Conservation (phyloP, 2,888 invertebrate species). For the Torymus auratus region DNA sequence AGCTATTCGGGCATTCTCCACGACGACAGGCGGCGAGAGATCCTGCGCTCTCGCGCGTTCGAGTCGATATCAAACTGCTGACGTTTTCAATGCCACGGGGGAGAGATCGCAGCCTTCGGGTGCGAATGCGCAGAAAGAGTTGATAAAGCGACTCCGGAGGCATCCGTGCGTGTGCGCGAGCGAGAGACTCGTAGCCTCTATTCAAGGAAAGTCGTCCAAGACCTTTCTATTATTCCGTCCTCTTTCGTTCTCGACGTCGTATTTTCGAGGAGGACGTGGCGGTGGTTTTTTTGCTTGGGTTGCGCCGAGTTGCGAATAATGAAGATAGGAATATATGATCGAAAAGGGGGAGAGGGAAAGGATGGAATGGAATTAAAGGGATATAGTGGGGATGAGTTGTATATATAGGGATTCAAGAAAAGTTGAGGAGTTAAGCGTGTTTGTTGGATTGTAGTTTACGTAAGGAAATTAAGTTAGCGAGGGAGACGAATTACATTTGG, state of each 20-base stretch:
- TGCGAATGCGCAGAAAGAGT: slow-evolving; percentile 59
- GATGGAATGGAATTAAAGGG: slow-evolving; percentile 24
- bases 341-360: slow-evolving; percentile 51
- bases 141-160: slow-evolving; percentile 62
- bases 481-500: no score
- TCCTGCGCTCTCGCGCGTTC: no score
- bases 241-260: slow-evolving; percentile 31
- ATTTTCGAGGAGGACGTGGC: background rate
- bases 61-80: slow-evolving; percentile 53
- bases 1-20: no score
- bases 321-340: slow-evolving; percentile 49
- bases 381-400: slow-evolving; percentile 21
- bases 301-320: slow-evolving; percentile 53
- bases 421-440: no score
- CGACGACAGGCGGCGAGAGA: no score
- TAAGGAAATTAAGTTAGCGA: no score
- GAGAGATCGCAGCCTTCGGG: slow-evolving; percentile 32
- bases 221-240: slow-evolving; percentile 60
- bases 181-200: slow-evolving; percentile 62
- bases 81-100: slow-evolving; percentile 54
- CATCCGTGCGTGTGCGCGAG: slow-evolving; percentile 60
- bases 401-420: no score
- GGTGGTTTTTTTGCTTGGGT: slow-evolving; percentile 2
- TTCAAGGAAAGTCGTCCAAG: slow-evolving; percentile 63
- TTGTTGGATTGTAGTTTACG: no score